Evolutionary conservation across 2,888 invertebrate species (phyloP), one percentile per base, ranked within the genome.

Genomic region (Tubulanus polymorphus): DNA sequence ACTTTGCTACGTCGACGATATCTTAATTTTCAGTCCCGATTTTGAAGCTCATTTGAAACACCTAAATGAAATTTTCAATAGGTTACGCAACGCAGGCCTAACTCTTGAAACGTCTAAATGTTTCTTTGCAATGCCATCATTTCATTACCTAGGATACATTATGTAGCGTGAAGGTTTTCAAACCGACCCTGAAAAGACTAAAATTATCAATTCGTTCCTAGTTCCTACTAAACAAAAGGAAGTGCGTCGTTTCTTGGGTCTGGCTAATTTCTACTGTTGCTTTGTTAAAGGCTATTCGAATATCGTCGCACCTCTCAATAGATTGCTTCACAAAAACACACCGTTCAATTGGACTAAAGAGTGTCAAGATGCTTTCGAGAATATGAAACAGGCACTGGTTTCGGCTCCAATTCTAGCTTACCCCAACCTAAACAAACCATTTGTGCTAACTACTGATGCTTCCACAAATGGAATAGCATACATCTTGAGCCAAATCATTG

Each of bases 221-320:
- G 1, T 5, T 1, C 64, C 62, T 2, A 58, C 56, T 48, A 57
- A 18, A n/a, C 55, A 59, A 15, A 47, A 23, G n/a, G 56, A 63
- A 35, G 20, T 41, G 23, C 18, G 41, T 18, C 23, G 20, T n/a
- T 65, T 61, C 45, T 35, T 61, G 15, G 63, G 64, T 3, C 41
- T 63, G 6, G 60, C 59, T 41, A 75, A 77, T 63, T 79, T 74
- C 63, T 78, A 78, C 57, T 63, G 70, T 3, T 67, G 67, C 50
- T 80, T 79, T 65, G 60, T 76, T 0, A 63, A 68, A n/a, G 65
- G 68, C 26, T 60, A 73, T 10, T 54, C 74, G 1, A 45, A 59
- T 3, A 64, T 70, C 10, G 58, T 67, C 27, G 57, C 59, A 12
- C 76, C 75, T 0, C 54, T 78, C 10, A 68, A 78, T 56, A 35